Conservation (phyloP, 1,140 invertebrate genomes). For the Rhysida immarginata region DNA sequence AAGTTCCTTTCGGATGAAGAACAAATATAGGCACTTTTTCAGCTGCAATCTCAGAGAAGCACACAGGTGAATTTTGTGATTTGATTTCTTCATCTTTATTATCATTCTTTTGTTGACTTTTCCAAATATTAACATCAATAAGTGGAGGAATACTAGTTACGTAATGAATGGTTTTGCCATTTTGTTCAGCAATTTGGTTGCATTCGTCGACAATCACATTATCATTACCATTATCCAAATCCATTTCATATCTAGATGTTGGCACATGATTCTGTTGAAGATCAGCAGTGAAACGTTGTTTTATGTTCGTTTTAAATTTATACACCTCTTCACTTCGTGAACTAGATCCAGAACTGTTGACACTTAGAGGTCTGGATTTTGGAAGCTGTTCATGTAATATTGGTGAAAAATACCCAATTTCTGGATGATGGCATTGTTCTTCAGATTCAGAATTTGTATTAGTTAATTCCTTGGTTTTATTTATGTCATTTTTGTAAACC, state of each 20-base stretch:
- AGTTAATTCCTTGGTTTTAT: too few relatives aligned
- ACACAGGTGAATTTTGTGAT: constrained; percentile 17
- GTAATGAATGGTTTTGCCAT: not conserved
- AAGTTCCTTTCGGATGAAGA: constrained; percentile 67
- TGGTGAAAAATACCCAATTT: too few relatives aligned
- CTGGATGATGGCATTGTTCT: too few relatives aligned
- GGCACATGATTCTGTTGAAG: not conserved
- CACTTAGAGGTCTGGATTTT: not conserved
- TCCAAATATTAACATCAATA: not conserved
- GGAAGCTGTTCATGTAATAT: too few relatives aligned
- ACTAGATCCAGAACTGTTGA: not conserved
- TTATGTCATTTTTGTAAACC: too few relatives aligned
- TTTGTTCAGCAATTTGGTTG: not conserved
- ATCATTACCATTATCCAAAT: not conserved
- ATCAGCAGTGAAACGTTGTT: constrained; percentile 54
- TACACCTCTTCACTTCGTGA: constrained; percentile 37
- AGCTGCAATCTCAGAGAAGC: constrained; percentile 6
- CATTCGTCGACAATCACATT: too few relatives aligned
- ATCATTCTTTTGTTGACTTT: not conserved
- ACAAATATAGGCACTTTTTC: constrained; percentile 55
- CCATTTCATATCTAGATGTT: not conserved
- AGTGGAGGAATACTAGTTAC: not conserved
- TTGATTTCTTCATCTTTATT: constrained; percentile 4
- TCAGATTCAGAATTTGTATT: too few relatives aligned
- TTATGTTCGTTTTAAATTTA: constrained; percentile 91